Evolutionary conservation across 2,113 vertebrate species (phyloP).

Genomic region (Datnioides undecimradiatus): DNA sequence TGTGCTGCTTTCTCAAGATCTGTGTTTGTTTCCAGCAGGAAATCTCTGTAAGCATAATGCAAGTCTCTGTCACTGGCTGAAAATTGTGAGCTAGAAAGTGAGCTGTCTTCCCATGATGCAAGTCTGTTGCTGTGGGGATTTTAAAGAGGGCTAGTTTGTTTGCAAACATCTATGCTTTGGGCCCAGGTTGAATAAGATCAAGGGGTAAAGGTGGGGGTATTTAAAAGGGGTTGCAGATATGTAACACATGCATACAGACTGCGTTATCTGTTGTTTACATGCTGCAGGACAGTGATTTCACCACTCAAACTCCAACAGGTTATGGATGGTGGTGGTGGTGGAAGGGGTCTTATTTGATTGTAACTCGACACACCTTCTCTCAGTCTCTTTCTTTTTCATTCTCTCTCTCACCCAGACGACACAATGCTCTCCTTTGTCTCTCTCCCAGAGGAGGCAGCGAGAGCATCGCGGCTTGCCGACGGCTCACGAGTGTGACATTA

Average conservation of each 20-base stretch:
- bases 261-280: constrained; percentile 55
- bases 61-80: not conserved
- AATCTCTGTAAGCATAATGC: constrained; percentile 27
- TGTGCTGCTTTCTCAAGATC: not conserved
- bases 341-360: constrained; percentile 68
- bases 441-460: constrained; percentile 32
- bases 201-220: not conserved
- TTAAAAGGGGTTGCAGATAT: not conserved
- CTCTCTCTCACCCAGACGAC: constrained; percentile 40
- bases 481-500: constrained; percentile 78
- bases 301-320: constrained; percentile 55
- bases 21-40: constrained; percentile 42
- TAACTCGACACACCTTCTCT: constrained; percentile 78
- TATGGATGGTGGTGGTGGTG: constrained; percentile 19
- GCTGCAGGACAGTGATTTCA: constrained; percentile 67
- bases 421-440: constrained; percentile 81
- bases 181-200: not conserved
- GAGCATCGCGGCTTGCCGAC: constrained; percentile 46
- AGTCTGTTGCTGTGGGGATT: constrained; percentile 51
- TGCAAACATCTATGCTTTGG: constrained; percentile 50
- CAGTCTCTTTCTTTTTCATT: constrained; percentile 50
- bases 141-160: constrained; percentile 65
- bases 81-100: constrained; percentile 19
- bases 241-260: not conserved
- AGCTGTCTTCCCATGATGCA: constrained; percentile 26